Evolutionary conservation across 2,113 vertebrate species (phyloP).

Genomic region (Tachuris rubrigastra): DNA sequence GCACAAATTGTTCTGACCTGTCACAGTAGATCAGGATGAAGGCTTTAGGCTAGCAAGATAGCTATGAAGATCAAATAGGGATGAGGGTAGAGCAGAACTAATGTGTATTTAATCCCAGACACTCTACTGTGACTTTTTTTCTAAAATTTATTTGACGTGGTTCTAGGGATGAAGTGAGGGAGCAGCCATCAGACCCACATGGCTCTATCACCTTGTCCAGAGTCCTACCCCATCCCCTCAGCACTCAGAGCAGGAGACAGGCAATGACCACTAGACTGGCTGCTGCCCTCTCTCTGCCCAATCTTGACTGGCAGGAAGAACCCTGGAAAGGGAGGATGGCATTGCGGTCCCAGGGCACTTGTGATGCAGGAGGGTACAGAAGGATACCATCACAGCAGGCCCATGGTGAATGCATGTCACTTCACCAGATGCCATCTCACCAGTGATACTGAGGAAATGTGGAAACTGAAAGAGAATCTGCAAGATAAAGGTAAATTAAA

Average conservation of each 20-base stretch:
- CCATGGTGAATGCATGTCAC: fast-evolving
- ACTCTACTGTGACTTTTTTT: not conserved
- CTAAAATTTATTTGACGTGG: not conserved
- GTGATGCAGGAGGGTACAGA: not conserved
- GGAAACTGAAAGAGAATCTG: not conserved
- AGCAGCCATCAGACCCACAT: not conserved
- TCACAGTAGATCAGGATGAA: slow-evolving; percentile 41
- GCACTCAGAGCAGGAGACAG: not conserved
- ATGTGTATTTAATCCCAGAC: not conserved
- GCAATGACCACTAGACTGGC: not conserved
- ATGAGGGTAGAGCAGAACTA: not conserved
- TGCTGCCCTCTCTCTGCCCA: not conserved
- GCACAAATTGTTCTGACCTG: slow-evolving; percentile 14
- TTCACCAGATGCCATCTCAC: not conserved
- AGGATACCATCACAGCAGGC: not conserved
- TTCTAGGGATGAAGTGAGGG: not conserved
- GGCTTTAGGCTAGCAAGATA: not conserved
- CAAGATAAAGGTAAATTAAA: not conserved
- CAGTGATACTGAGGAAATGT: not conserved
- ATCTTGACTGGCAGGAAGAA: not conserved
- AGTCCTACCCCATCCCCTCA: not conserved
- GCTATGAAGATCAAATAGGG: not conserved
- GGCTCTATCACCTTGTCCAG: not conserved
- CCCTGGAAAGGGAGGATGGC: not conserved
- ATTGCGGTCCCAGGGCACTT: not conserved